Base-by-base conservation (phyloP, 1,140 invertebrate genomes). In the Dendrolimus kikuchii region DNA sequence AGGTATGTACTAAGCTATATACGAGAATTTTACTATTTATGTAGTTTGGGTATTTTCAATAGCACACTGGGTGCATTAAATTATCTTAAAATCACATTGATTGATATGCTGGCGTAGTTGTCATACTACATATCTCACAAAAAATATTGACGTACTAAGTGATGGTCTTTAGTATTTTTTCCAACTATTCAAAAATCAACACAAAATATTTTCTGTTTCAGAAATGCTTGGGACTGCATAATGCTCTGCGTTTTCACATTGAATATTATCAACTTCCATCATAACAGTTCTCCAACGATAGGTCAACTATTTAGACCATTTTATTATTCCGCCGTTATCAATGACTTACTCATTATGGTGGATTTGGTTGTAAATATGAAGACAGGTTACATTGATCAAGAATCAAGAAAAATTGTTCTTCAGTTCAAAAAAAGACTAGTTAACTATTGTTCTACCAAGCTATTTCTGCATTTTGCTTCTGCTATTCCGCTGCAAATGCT, bases 311-410 rank as follows among this genome's bases (percentile, higher is more conserved):
- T 48, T 2, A 45, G 58, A 40, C 7, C 6, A 10, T 7, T 59
- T 5, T 64, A 62, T 42, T 64, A 56, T 8, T n/a, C 63, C 0
- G 67, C 51, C 8, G 53, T 62, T 4, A 8, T 66, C 36, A 40
- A 66, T 6, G 74, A 77, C 23, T 0, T 51, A 6, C 38, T 74
- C 1, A 53, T 67, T 6, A 47, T 74, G 8, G 5, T 56, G 5
- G 74, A 74, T 47, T 51, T 74, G 41, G 60, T 64, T 7, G 46
- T 74, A 4, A 74, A 61, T 44, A 46, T 63, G n/a, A 58, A 51
- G 37, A 68, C 68, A 10, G 74, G 71, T 8, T 74, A 67, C 43
- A 57, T 66, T 8, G 47, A 68, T 38, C 39, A 51, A 9, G 46
- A 56, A 8, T 44, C 54, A 3, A 66, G 55, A 44, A 57, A 51